A percentile compares a stretch with the other conserved stretches of the same genome.
Conservation (phyloP, 2,113 vertebrate genomes). For the Myanophis thanlyinensis region DNA sequence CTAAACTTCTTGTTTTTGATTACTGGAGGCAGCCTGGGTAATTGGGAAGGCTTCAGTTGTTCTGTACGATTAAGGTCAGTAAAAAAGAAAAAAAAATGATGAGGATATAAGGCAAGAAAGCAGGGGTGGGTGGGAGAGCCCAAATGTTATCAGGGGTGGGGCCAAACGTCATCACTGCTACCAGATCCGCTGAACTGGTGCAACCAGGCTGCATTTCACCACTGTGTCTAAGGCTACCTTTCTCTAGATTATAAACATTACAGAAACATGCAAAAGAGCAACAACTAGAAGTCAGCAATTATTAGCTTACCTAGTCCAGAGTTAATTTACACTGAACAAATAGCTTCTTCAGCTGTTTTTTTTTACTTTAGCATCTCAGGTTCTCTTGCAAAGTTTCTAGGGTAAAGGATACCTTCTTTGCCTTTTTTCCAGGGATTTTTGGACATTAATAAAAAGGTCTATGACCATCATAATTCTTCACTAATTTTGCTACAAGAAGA, state of each 20-base stretch:
- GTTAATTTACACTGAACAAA: neutral
- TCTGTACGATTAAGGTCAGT: too few relatives aligned
- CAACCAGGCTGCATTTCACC: too few relatives aligned
- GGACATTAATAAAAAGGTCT: neutral
- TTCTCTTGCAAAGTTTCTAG: neutral
- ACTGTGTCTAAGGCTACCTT: neutral
- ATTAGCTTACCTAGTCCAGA: neutral
- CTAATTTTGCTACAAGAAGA: neutral
- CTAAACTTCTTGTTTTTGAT: too few relatives aligned
- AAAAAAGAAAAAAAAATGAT: too few relatives aligned
- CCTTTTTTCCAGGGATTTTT: neutral
- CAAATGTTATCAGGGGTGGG: too few relatives aligned
- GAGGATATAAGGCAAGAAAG: too few relatives aligned
- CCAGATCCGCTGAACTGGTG: too few relatives aligned
- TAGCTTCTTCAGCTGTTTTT: neutral
- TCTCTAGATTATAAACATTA: neutral
- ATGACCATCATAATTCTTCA: neutral
- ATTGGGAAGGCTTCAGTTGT: too few relatives aligned
- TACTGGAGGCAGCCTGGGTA: too few relatives aligned
- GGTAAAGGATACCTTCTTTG: neutral
- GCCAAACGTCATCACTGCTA: too few relatives aligned
- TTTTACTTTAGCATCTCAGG: neutral
- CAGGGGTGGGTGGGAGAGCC: too few relatives aligned
- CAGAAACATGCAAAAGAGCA: neutral
- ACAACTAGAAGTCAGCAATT: neutral